These are phyloP conservation scores for Meliscaeva auricollis DNA, from an alignment of 2,888 invertebrate species.

Conservation along the genomic window DNA sequence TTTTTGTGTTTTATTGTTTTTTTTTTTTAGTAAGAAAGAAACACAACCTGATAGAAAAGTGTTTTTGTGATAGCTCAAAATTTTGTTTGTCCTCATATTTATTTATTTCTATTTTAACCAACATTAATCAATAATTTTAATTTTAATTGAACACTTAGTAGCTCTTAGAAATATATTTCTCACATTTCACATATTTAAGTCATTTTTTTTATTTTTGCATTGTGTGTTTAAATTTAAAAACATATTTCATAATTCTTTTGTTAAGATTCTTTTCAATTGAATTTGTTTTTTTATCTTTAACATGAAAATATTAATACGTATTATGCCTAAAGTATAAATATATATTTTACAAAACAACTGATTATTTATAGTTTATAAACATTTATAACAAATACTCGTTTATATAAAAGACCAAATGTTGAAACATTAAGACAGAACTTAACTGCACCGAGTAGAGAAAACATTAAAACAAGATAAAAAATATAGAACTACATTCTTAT, in stretches of 20 bases:
- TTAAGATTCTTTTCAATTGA: constrained; percentile 22
- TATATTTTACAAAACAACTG: constrained; percentile 44
- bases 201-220: constrained; percentile 23
- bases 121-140: constrained; percentile 15
- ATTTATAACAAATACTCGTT: constrained; percentile 63
- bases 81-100: constrained; percentile 48
- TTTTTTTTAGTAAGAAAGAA: constrained; percentile 74
- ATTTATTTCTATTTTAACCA: constrained; percentile 51
- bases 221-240: constrained; percentile 26
- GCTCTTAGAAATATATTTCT: constrained; percentile 29
- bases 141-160: constrained; percentile 48
- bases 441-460: constrained; percentile 71
- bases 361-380: constrained; percentile 45
- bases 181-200: constrained; percentile 55
- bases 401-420: constrained; percentile 72
- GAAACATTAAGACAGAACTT: constrained; percentile 63
- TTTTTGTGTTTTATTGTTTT: constrained; percentile 53
- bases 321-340: constrained; percentile 62
- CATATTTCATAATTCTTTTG: constrained; percentile 1
- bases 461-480: not conserved
- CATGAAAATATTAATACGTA: constrained; percentile 48
- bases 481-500: constrained; percentile 32
- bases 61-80: constrained; percentile 76
- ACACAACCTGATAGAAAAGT: constrained; percentile 66
- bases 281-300: constrained; percentile 22